Evolutionary conservation across 2,113 vertebrate genomes (phyloP).

Genomic region (Canis aureus): DNA sequence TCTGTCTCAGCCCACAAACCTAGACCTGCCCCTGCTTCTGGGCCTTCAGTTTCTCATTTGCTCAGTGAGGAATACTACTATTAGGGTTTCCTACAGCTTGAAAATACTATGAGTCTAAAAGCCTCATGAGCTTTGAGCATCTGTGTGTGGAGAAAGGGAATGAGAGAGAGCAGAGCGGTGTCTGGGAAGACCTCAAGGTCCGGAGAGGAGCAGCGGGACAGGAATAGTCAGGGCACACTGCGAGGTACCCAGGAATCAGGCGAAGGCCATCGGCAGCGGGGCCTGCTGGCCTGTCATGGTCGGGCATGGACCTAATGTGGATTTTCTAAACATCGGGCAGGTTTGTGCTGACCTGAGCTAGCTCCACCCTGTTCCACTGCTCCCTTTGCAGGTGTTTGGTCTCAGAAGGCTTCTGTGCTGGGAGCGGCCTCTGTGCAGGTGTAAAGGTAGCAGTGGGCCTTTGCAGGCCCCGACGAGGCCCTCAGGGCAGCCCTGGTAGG

Average conservation of each 20-base stretch:
- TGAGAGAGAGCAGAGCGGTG: neutral
- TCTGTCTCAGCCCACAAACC: neutral
- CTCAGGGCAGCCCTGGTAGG: neutral
- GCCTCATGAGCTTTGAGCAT: neutral
- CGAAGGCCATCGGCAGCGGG: fast-evolving
- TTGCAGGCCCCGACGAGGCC: neutral
- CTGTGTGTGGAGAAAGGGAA: neutral
- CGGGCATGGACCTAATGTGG: fast-evolving
- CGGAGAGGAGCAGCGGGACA: too few species aligned
- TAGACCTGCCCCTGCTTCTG: neutral
- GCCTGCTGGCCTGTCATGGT: fast-evolving
- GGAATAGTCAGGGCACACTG: neutral
- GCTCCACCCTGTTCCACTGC: neutral
- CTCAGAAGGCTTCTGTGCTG: neutral
- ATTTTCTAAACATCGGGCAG: neutral
- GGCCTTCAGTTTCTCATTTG: neutral
- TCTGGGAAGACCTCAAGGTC: neutral
- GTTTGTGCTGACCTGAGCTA: neutral
- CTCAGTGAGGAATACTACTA: neutral
- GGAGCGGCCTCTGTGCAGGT: neutral
- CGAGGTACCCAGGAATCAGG: neutral
- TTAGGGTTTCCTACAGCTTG: neutral
- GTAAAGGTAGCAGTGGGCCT: neutral
- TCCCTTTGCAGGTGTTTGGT: neutral
- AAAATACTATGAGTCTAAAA: neutral